Conservation (phyloP, 2,797 vertebrate species). For the Eulemur mongoz region DNA sequence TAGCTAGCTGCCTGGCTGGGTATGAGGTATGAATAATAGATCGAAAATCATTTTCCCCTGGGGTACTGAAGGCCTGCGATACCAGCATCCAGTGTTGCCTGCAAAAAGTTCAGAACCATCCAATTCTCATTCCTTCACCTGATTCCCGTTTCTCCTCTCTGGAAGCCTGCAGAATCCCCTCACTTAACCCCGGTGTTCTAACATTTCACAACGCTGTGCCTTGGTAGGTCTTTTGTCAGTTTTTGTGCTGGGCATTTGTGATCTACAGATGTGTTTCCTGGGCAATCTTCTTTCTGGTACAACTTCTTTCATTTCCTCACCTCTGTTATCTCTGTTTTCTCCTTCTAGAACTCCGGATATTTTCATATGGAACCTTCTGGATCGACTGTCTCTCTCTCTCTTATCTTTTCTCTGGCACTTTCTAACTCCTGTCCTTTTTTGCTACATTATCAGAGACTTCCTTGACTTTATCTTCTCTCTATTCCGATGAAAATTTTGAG, state of each 20-base stretch:
- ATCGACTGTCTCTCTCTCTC: neutral
- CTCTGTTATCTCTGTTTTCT: neutral
- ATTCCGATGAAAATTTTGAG: neutral
- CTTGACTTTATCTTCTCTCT: neutral
- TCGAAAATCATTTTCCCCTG: neutral
- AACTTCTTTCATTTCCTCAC: neutral
- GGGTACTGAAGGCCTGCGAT: neutral
- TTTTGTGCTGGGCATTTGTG: neutral
- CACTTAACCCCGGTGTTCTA: neutral
- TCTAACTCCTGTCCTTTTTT: neutral
- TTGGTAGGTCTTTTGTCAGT: neutral
- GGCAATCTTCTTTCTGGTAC: neutral
- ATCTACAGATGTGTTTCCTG: neutral
- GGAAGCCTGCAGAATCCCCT: neutral
- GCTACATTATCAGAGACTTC: neutral
- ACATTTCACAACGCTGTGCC: neutral
- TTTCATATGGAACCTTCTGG: neutral
- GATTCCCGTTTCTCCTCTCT: neutral
- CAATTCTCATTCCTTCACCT: neutral
- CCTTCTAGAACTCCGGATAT: neutral
- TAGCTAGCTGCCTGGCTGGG: neutral
- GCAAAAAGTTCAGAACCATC: neutral
- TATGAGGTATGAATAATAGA: neutral
- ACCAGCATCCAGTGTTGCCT: neutral
- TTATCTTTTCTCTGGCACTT: neutral